Base-by-base conservation (phyloP, 2,797 vertebrate genomes). In the Cuculus canorus region DNA sequence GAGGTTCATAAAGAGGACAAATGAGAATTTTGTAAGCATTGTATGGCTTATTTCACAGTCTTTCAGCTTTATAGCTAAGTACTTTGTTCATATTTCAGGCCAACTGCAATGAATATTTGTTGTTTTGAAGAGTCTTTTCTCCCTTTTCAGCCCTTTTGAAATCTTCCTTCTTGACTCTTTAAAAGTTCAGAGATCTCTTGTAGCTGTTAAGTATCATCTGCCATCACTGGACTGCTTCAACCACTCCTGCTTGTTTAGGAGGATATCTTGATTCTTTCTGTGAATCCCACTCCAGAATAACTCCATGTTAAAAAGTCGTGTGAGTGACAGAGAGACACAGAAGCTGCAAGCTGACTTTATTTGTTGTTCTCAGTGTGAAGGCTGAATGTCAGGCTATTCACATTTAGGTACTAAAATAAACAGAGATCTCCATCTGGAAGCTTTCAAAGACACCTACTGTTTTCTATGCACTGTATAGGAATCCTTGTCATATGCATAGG, bases 161-260 rank as follows among this genome's bases (percentile, higher is more conserved):
- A 86, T 28, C 15, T 82, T 50, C 9, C 10, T 35, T 63, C 17
- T 10, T 39, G 13, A n/a, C 8, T 35, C 3, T 84, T 43, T 4
- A 21, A 76, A 91, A 94, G 72, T 80, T 76, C 19, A 89, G 37
- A 66, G 33, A 23, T 75, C 13, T 80, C 48, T 80, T 92, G n/a
- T 8, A 43, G 30, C 61, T 93, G 3, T 50, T 56, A 64, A n/a
- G 17, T 71, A 28, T 43, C n/a, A 33, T 41, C 48, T 69, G 47
- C 47, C 25, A 47, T 14, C 32, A 21, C 3, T 1, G 0, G 3
- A 13, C 19, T 82, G 15, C 22, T 89, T 85, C 39, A 50, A 47
- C 5, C 10, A 41, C 19, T 80, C 33, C 33, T 17, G 37, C 11
- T 37, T 75, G 54, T 48, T 76, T 71, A 63, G 39, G 10, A n/a